Conservation (phyloP, 1,140 invertebrate genomes). For the Drosophila aff. region DNA sequence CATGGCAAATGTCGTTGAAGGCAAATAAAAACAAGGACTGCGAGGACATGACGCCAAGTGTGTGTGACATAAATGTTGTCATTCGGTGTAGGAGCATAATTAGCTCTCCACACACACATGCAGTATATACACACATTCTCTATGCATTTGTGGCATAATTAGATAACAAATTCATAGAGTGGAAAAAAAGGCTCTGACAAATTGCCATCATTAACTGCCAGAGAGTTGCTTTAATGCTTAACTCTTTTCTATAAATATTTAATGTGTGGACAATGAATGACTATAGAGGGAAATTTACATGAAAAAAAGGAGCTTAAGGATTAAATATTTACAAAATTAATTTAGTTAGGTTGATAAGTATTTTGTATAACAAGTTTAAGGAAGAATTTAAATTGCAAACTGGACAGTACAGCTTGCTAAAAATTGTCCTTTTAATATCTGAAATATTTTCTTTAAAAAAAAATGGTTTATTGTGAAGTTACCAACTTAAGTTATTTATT, state of each 20-base stretch:
- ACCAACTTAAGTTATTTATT: background rate
- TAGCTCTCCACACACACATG: slow-evolving; percentile 27
- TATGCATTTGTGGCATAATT: slow-evolving; percentile 43
- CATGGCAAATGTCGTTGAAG: slow-evolving; percentile 46
- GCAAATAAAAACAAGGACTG: slow-evolving; percentile 26
- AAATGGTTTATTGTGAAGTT: background rate
- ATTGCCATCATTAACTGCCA: slow-evolving; percentile 29
- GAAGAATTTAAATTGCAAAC: background rate
- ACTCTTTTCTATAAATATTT: slow-evolving; percentile 6
- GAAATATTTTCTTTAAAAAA: background rate
- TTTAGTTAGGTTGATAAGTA: background rate
- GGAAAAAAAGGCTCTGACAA: slow-evolving; percentile 18
- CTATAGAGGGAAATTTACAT: background rate
- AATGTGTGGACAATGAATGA: background rate
- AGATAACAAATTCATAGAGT: slow-evolving; percentile 23
- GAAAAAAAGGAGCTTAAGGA: background rate
- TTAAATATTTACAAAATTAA: slow-evolving; percentile 12
- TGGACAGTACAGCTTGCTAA: background rate
- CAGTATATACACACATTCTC: background rate
- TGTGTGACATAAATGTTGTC: slow-evolving; percentile 38
- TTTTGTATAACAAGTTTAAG: background rate
- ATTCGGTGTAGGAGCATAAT: slow-evolving; percentile 27
- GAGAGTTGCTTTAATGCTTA: slow-evolving; percentile 13
- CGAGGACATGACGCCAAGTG: slow-evolving; percentile 16
- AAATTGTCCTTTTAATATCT: background rate